These are phyloP conservation scores for Gallinago solitaria DNA, from an alignment of 2,797 vertebrate species.

Conservation along the genomic window DNA sequence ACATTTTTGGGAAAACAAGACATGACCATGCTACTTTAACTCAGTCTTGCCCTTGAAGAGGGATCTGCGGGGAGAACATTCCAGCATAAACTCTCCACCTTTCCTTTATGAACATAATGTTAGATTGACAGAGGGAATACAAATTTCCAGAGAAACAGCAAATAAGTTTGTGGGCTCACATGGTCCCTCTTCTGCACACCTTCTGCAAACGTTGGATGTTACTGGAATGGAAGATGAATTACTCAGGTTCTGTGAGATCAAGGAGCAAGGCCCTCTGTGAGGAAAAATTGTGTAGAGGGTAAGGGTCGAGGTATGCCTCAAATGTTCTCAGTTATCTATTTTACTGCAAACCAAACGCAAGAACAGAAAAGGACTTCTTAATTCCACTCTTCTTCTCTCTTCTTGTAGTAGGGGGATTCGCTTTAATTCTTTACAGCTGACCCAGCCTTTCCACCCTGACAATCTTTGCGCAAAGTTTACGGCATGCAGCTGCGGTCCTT, in stretches of 20 bases:
- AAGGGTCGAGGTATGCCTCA: neutral
- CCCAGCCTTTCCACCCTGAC: conserved; percentile 51
- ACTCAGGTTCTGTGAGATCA: neutral
- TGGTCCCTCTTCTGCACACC: neutral
- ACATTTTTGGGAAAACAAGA: neutral
- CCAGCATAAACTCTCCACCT: neutral
- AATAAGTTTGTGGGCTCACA: neutral
- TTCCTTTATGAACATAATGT: neutral
- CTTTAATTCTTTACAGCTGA: conserved; percentile 69
- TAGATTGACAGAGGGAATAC: neutral
- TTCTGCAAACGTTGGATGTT: neutral
- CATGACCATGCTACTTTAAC: neutral
- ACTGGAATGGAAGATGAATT: conserved; percentile 14
- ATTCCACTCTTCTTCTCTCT: conserved; percentile 26
- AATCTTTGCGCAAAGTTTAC: conserved; percentile 50
- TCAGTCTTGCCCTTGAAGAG: neutral
- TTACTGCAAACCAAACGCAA: neutral
- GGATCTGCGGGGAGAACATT: neutral
- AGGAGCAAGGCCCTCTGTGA: neutral
- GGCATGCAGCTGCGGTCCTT: conserved; percentile 27
- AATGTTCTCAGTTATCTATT: conserved; percentile 44
- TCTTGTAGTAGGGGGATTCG: conserved; percentile 54
- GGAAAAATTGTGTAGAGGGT: neutral
- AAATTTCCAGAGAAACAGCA: neutral
- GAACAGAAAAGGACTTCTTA: conserved; percentile 27